Base-by-base conservation (phyloP, 2,113 vertebrate genomes). In the Lasiurus borealis region DNA sequence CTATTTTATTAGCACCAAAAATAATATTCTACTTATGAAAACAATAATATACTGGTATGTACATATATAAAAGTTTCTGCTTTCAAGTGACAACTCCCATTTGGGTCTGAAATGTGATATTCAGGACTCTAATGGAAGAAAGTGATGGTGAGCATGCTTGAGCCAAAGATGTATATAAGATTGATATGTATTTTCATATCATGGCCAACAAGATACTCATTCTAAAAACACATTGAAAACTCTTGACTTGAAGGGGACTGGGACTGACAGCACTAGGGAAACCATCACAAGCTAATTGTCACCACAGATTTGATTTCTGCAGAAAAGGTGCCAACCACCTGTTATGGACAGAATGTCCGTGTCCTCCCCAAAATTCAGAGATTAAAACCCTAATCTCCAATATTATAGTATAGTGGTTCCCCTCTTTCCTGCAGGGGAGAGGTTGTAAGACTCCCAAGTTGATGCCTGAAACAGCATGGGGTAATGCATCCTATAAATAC, bases 1-100 rank as follows among this genome's bases (percentile, higher is more conserved):
- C 59, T 59, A 59, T 59, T 59, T 84, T 82, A 82, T 11, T 69
- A 76, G 68, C 29, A 84, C 8, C 40, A 75, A 94, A 96, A 82
- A 64, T 69, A 54, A 4, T 36, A 52, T 52, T 85, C 36, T 62
- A 92, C 9, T 72, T 85, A 57, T 44, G 23, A 91, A 88, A 82
- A 83, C 1, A 72, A 76, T 57, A 36, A 40, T 23, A 73, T 73
- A 19, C 52, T 54, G 16, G 52, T 54, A 27, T 44, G 19, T 44
- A 44, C 34, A 71, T 73, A 72, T 23, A 40, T 72, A 72, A 66
- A 57, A 75, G 44, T 8, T n/a, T 23, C 23, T 36, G 7, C 31
- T 69, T 80, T 54, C 34, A 64, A 19, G 15, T 8, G 48, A 44
- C 93, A 87, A 81, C 10, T 64, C 52, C 90, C 59, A 66, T 85